Base-by-base conservation (phyloP, 2,797 vertebrate genomes). In the Etheostoma perlongum region DNA sequence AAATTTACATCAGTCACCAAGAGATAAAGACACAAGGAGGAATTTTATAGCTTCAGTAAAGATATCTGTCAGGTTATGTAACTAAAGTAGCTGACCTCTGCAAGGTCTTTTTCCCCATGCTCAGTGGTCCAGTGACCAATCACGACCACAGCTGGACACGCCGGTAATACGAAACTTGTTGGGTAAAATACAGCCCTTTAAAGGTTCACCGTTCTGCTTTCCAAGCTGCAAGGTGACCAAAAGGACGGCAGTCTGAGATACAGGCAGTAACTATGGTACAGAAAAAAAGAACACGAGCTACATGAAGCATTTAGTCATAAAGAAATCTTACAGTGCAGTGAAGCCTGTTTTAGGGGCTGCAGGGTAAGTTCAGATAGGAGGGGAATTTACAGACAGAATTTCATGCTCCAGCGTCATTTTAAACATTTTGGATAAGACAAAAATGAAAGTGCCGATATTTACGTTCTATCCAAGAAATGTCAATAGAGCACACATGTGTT, bases 171-270 rank as follows among this genome's bases (percentile, higher is more conserved):
- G 89, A 82, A 57, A 74, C 62, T 61, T 69, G 72, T 72, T 67
- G 79, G 85, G 79, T 93, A 88, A 93, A 93, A 93, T 93, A 93
- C 48, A 11, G 60, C 83, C 87, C 72, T 81, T 86, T 78, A 80
- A 72, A 72, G 69, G 77, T 61, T 82, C 62, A 15, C 58, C 16
- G 40, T 68, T 81, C 78, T 66, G 72, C 69, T 79, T 60, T 74
- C 73, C 27, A 63, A 47, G 84, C 81, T 62, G 51, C 92, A 93
- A 93, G 94, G 93, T 94, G 88, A 94, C 83, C 76, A 62, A 21
- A 75, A 90, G 79, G 81, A 89, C 61, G 27, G 13, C 74, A 25
- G 52, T 18, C 16, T 83, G 84, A 89, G 69, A 85, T 85, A 83
- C 67, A 47, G 71, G 53, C 65, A 14, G 68, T 65, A 30, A 58